Evolutionary conservation across 1,140 invertebrate genomes (phyloP).

Genomic region (Diuraphis noxia): DNA sequence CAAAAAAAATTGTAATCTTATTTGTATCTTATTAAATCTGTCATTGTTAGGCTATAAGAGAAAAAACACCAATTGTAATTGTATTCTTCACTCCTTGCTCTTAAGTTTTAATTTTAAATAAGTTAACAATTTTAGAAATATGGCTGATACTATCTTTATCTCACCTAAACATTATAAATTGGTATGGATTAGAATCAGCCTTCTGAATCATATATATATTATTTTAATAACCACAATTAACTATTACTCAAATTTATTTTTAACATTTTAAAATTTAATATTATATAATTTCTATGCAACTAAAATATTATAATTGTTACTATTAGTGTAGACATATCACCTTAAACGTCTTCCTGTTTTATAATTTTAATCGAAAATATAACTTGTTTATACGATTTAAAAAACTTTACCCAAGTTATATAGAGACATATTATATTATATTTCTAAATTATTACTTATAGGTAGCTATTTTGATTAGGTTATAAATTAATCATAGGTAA

Average conservation of each 20-base stretch:
- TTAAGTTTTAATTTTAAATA: background rate
- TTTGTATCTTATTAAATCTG: conserved; percentile 14
- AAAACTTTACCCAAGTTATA: conserved; percentile 38
- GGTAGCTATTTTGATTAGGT: conserved; percentile 28
- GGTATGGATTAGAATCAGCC: background rate
- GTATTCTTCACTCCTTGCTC: conserved; percentile 5
- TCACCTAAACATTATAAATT: background rate
- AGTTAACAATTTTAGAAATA: background rate
- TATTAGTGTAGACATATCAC: conserved; percentile 46
- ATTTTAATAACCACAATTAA: background rate
- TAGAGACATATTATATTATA: background rate
- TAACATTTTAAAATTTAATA: background rate
- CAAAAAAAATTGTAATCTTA: background rate
- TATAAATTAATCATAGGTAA: background rate
- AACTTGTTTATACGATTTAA: background rate
- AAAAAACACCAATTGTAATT: conserved; percentile 23
- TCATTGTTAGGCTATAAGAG: background rate
- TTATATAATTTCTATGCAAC: background rate
- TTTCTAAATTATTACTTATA: conserved; percentile 15
- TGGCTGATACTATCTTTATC: background rate
- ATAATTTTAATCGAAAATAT: conserved; percentile 2
- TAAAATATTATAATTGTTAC: conserved; percentile 18
- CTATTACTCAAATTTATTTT: background rate
- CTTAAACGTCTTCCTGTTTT: conserved; percentile 46
- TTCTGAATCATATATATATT: background rate